Conservation (phyloP, 2,888 invertebrate species). For the Cataglyphis altisquamis region DNA sequence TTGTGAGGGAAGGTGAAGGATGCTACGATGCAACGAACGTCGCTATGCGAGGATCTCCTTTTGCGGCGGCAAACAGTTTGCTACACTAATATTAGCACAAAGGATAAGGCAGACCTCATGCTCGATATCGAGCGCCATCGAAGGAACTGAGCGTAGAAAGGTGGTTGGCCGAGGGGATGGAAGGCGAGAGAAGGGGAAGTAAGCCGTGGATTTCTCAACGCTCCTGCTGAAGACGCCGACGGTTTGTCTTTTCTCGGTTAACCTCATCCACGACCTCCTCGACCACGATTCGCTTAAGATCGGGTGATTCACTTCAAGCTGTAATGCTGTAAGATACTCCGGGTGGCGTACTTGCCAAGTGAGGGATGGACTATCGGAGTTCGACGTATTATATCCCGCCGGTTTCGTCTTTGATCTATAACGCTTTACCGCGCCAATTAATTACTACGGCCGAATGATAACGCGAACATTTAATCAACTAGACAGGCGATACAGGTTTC, state of each 20-base stretch:
- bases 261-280: constrained; percentile 65
- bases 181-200: constrained; percentile 44
- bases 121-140: constrained; percentile 37
- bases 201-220: constrained; percentile 69
- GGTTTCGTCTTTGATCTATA: constrained; percentile 42
- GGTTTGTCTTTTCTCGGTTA: constrained; percentile 76
- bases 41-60: constrained; percentile 58
- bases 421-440: constrained; percentile 22
- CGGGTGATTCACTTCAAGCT: constrained; percentile 65
- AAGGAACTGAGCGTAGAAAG: constrained; percentile 5
- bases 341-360: constrained; percentile 8
- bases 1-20: constrained; percentile 56
- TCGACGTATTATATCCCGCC: constrained; percentile 42
- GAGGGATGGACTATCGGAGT: not conserved
- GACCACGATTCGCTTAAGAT: constrained; percentile 72
- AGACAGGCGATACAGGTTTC: constrained; percentile 1
- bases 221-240: constrained; percentile 58
- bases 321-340: constrained; percentile 34
- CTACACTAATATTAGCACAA: constrained; percentile 79
- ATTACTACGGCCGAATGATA: not conserved
- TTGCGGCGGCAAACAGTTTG: constrained; percentile 75
- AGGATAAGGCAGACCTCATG: constrained; percentile 68
- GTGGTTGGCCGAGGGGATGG: constrained; percentile 31
- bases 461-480: not conserved
- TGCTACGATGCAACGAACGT: constrained; percentile 57